Evolutionary conservation across 2,797 vertebrate species (phyloP).

Genomic region (Rousettus madagascariensis): DNA sequence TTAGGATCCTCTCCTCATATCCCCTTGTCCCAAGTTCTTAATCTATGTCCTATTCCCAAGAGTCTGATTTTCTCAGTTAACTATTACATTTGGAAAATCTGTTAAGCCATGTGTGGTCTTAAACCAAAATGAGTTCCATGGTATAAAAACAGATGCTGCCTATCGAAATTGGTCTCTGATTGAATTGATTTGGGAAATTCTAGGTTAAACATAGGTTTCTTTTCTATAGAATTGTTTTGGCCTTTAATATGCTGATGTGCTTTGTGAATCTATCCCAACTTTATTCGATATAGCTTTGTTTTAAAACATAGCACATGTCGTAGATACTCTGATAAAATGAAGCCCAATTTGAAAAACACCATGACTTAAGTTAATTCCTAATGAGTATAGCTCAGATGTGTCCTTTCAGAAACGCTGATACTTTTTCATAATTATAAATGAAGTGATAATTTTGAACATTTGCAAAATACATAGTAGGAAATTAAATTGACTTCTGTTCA

Average conservation of each 20-base stretch:
- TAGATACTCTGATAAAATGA: not conserved
- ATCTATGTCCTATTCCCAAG: not conserved
- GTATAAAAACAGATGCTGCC: not conserved
- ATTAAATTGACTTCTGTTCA: not conserved
- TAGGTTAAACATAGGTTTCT: not conserved
- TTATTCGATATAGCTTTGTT: not conserved
- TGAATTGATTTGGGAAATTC: not conserved
- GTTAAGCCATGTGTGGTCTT: not conserved
- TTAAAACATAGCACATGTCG: not conserved
- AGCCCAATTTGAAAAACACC: not conserved
- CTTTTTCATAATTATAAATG: not conserved
- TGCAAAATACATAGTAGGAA: not conserved
- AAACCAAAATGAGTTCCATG: not conserved
- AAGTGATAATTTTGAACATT: not conserved
- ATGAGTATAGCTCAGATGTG: not conserved
- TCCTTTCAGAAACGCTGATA: not conserved
- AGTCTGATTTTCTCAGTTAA: not conserved
- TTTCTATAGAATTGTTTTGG: not conserved
- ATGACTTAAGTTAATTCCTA: not conserved
- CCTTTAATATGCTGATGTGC: not conserved
- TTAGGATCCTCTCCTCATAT: not conserved
- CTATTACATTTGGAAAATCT: not conserved
- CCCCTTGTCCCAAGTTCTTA: not conserved
- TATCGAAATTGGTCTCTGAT: not conserved
- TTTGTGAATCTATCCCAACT: not conserved